Conservation (phyloP, 2,888 invertebrate genomes). For the Plagodis dolabraria region DNA sequence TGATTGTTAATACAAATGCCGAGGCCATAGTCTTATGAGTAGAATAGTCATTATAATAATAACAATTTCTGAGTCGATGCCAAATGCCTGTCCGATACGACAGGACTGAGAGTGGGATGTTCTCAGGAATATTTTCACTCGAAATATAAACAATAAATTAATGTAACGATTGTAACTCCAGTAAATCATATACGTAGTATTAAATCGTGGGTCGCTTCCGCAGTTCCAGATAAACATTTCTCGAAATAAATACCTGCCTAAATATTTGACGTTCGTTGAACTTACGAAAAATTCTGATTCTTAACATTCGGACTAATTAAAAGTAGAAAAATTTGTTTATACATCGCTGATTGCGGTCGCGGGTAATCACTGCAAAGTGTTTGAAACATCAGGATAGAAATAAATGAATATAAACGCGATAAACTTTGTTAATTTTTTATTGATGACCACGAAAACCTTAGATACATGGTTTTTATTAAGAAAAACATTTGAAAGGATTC, state of each 20-base stretch:
- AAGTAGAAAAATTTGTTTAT: not conserved
- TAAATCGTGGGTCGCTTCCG: constrained; percentile 22
- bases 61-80: constrained; percentile 75
- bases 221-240: constrained; percentile 12
- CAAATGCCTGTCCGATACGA: constrained; percentile 67
- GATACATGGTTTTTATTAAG: too few relatives aligned
- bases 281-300: constrained; percentile 5
- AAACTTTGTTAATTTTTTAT: too few relatives aligned
- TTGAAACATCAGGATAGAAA: too few relatives aligned
- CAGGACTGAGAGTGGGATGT: constrained; percentile 58
- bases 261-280: constrained; percentile 26
- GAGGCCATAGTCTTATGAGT: constrained; percentile 76
- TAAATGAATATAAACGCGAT: too few relatives aligned
- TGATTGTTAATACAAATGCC: constrained; percentile 68
- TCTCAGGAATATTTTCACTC: constrained; percentile 57
- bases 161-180: constrained; percentile 49
- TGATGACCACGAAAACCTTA: too few relatives aligned
- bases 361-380: too few relatives aligned
- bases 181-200: constrained; percentile 57
- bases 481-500: too few relatives aligned
- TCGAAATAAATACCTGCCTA: constrained; percentile 28
- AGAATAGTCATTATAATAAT: constrained; percentile 72
- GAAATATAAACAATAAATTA: constrained; percentile 66
- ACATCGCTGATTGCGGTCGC: too few relatives aligned
- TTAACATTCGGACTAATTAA: too few relatives aligned